A percentile compares a stretch with the other conserved stretches of the same genome.
phyloP scores from a whole-genome alignment of 2,113 vertebrate species.

The Chaetops frenatus region DNA sequence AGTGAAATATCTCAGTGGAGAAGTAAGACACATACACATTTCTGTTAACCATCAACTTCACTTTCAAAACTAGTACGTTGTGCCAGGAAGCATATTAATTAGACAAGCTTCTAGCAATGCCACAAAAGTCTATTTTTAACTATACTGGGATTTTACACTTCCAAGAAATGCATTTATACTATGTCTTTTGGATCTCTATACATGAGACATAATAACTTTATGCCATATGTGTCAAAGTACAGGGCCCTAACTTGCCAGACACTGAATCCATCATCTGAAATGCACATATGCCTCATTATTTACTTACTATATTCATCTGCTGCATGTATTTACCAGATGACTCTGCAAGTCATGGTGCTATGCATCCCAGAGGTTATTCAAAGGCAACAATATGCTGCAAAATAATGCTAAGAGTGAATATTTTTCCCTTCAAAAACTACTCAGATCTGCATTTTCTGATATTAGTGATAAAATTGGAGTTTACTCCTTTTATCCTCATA shows the following conservation, averaged over 20 bases:
- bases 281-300: not conserved
- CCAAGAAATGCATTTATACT: not conserved
- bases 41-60: not conserved
- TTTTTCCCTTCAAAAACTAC: not conserved
- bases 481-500: not conserved
- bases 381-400: not conserved
- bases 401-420: not conserved
- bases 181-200: not conserved
- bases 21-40: not conserved
- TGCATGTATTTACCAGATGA: not conserved
- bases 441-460: not conserved
- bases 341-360: not conserved
- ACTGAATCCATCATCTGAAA: not conserved
- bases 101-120: not conserved
- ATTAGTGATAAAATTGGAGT: not conserved
- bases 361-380: not conserved
- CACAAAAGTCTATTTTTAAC: not conserved
- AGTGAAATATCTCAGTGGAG: constrained; percentile 7
- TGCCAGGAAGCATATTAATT: not conserved
- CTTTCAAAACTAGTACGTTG: not conserved
- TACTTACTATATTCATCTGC: not conserved
- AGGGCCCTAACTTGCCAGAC: not conserved
- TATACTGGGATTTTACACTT: not conserved
- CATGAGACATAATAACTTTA: not conserved
- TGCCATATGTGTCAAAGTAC: not conserved